Conservation (phyloP, 2,113 vertebrate genomes). For the Dicentrarchus labrax region DNA sequence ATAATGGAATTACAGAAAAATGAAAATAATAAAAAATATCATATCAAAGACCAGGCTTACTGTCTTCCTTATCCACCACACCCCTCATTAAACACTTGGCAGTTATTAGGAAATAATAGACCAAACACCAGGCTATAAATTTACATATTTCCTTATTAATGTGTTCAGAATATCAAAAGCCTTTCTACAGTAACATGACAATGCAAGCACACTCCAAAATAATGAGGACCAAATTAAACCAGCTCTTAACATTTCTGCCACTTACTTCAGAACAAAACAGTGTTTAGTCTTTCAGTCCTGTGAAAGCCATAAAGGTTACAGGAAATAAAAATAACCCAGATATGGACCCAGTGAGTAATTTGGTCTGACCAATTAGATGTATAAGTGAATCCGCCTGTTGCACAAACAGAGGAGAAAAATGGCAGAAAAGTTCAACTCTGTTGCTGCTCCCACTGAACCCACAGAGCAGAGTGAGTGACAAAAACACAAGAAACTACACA, state of each 20-base stretch:
- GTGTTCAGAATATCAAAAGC: background rate
- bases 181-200: conserved; percentile 1
- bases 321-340: conserved; percentile 20
- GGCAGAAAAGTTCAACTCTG: conserved; percentile 18
- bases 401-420: conserved; percentile 12
- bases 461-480: background rate
- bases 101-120: background rate
- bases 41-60: background rate
- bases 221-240: background rate
- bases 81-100: background rate
- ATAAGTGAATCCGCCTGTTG: conserved; percentile 1
- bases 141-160: conserved; percentile 14
- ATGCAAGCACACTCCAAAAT: background rate
- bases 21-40: background rate
- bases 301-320: conserved; percentile 28
- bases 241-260: conserved; percentile 27
- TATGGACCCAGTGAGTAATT: background rate
- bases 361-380: background rate
- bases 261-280: conserved; percentile 6
- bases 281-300: background rate
- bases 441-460: background rate
- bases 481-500: background rate
- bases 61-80: conserved; percentile 75
- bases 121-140: background rate
- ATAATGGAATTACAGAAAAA: conserved; percentile 1